Base-by-base conservation (phyloP, 2,113 vertebrate species). In the Rhea pennata region DNA sequence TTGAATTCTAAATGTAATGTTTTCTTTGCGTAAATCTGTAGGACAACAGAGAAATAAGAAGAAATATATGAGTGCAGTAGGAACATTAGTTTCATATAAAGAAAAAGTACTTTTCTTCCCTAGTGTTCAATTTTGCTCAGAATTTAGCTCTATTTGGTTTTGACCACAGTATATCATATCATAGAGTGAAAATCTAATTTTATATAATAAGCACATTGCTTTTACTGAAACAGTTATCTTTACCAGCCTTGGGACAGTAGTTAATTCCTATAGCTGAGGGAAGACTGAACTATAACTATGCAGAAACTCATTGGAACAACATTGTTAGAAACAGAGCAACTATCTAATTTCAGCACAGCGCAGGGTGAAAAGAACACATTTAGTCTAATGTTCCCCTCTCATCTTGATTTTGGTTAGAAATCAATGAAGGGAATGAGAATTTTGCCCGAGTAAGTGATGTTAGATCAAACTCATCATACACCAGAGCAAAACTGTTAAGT, bases 1-100 rank as follows among this genome's bases (percentile, higher is more conserved):
- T 56, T 64, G 1, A 81, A 71, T 77, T 88, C n/a, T 74, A 17
- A 2, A n/a, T 26, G 4, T 59, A 8, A 24, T 0, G 1, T 1
- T 76, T 83, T 51, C 27, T 88, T 71, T 76, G n/a, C 9, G 69
- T 21, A 50, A 2, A 58, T 80, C 29, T 81, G 15, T 58, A 78
- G 42, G 29, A 78, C 12, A 59, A 61, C 1, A 82, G 23, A 79
- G 21, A 86, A 87, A 73, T 51, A 1, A 61, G 15, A 74, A 94
- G 20, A 91, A 87, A 74, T 74, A 73, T 7, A 36, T 48, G 1
- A 51, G 4, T 48, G 29, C 12, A 53, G 70, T 2, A 69, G 19
- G 12, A 79, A 54, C 27, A 86, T 53, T 33, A 31, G 10, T 54
- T 92, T 79, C 20, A 50, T 8, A 56, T 51, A 70, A 76, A 85